A percentile compares a stretch with the other conserved stretches of the same genome.
Conservation (phyloP, 1,140 invertebrate genomes). For the Trichonephila clavipes region DNA sequence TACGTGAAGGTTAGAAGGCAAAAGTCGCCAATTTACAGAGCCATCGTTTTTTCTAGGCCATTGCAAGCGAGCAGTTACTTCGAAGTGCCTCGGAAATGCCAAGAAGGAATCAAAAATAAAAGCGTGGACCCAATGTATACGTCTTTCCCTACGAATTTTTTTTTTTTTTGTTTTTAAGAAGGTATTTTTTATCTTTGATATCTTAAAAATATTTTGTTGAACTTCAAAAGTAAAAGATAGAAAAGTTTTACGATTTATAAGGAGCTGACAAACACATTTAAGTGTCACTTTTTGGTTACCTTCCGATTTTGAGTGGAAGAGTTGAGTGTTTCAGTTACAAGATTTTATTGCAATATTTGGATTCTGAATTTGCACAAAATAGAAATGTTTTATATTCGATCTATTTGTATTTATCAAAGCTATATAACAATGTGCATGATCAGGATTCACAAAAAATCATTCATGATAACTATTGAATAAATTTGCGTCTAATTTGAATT, state of each 20-base stretch:
- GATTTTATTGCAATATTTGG: background rate
- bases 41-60: conserved; percentile 54
- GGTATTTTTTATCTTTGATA: background rate
- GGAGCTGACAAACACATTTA: background rate
- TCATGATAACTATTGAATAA: too few species aligned
- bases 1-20: conserved; percentile 49
- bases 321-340: background rate
- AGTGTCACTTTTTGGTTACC: background rate
- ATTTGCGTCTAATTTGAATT: too few species aligned
- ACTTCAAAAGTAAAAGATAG: background rate
- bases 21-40: conserved; percentile 63
- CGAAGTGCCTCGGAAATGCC: background rate
- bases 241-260: background rate
- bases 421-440: too few species aligned
- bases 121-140: background rate
- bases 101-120: background rate
- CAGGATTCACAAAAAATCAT: too few species aligned
- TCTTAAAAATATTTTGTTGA: background rate
- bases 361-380: background rate
- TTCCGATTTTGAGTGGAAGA: background rate
- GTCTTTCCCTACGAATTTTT: background rate
- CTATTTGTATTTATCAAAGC: too few species aligned
- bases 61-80: conserved; percentile 39
- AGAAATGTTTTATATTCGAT: too few species aligned
- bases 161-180: background rate